Evolutionary conservation across 53 echinoderm and acorn worm species (phyloP).

Genomic region (Astropecten irregularis): DNA sequence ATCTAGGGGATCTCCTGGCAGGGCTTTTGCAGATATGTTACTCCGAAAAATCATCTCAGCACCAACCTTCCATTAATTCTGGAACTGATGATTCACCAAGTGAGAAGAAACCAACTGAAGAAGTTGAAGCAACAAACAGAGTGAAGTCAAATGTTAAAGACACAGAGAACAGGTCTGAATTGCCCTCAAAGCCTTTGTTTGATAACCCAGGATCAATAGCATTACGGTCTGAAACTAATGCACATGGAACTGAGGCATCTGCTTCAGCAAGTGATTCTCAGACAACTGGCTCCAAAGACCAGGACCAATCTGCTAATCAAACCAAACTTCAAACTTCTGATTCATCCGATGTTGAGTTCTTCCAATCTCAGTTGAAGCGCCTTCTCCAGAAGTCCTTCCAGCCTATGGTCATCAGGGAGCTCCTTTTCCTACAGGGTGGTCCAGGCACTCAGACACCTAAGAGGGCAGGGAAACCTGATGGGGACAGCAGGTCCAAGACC

Average conservation of each 20-base stretch:
- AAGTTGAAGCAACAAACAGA: not conserved
- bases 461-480: not conserved
- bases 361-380: conserved; percentile 60
- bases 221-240: not conserved
- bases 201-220: conserved; percentile 10
- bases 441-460: conserved; percentile 27
- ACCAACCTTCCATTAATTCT: not conserved
- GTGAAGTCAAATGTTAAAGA: not conserved
- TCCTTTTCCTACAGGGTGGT: conserved; percentile 84
- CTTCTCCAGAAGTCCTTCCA: conserved; percentile 76
- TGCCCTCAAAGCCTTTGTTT: not conserved
- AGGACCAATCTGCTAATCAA: not conserved
- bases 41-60: conserved; percentile 16
- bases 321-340: not conserved
- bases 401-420: conserved; percentile 85
- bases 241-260: not conserved
- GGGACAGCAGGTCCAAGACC: not conserved
- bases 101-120: not conserved
- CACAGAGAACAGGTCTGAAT: not conserved
- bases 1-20: conserved; percentile 86
- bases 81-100: not conserved
- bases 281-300: not conserved
- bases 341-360: conserved; percentile 31
- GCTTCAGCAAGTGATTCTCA: not conserved
- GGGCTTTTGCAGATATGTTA: conserved; percentile 72